These are phyloP conservation scores for Eulemur rufifrons DNA, from an alignment of 2,113 vertebrate genomes.

Conservation along the genomic window DNA sequence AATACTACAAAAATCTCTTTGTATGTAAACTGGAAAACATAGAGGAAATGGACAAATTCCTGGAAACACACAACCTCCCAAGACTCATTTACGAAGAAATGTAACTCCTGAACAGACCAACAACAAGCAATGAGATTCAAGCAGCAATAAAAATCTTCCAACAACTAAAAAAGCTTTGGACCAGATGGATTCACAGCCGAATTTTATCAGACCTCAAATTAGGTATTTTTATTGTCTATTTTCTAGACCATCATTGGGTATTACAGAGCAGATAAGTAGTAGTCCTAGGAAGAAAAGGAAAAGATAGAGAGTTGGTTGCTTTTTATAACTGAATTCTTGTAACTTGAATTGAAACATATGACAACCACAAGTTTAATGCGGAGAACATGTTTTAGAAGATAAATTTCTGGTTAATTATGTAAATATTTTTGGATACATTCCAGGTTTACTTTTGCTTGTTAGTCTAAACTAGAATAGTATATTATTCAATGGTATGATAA, in stretches of 20 bases:
- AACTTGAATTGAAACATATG: neutral
- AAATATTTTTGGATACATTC: constrained; percentile 58
- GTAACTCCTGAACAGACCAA: too few relatives aligned
- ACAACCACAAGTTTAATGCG: neutral
- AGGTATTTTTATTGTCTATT: neutral
- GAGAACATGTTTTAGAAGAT: constrained; percentile 36
- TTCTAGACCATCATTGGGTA: neutral
- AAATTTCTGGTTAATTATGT: constrained; percentile 42
- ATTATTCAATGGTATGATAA: neutral
- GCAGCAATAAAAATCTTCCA: too few relatives aligned
- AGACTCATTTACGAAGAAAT: too few relatives aligned
- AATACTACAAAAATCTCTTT: too few relatives aligned
- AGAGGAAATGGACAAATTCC: too few relatives aligned
- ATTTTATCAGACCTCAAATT: neutral
- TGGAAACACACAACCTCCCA: too few relatives aligned
- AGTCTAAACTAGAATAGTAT: neutral
- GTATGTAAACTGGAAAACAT: too few relatives aligned
- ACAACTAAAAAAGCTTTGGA: too few relatives aligned
- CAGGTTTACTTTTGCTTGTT: constrained; percentile 15
- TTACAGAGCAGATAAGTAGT: neutral
- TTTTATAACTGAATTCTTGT: neutral
- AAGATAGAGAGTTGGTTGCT: neutral
- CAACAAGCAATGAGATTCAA: too few relatives aligned
- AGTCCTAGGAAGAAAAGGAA: neutral
- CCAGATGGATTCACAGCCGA: too few relatives aligned